These are phyloP conservation scores for Pararge aegeria DNA, from an alignment of 1,140 invertebrate genomes.

Conservation along the genomic window DNA sequence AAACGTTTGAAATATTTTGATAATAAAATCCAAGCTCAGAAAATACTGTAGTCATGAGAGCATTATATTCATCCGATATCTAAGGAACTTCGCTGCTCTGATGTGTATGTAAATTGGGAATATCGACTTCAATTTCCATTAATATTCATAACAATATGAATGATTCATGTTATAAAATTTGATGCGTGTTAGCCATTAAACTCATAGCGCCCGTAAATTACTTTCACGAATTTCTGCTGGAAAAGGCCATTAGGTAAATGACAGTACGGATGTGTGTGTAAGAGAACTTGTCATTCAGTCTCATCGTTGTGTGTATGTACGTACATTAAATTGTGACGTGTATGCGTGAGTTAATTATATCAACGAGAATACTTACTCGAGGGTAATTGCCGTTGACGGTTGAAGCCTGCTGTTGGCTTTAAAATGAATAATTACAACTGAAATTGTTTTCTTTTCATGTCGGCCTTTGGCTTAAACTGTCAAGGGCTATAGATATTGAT, in stretches of 20 bases:
- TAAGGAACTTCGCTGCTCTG: constrained; percentile 1
- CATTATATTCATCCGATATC: background rate
- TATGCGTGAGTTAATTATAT: background rate
- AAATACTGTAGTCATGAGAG: background rate
- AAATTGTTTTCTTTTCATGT: background rate
- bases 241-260: constrained; percentile 23
- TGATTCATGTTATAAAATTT: constrained; percentile 32
- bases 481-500: background rate
- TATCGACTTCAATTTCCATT: constrained; percentile 31
- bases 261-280: background rate
- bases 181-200: constrained; percentile 31
- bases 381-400: background rate
- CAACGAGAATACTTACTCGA: background rate
- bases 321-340: background rate
- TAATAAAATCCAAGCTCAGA: no score
- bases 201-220: constrained; percentile 26
- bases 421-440: background rate
- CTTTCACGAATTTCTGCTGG: constrained; percentile 22
- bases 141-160: constrained; percentile 33
- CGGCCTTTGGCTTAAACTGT: background rate
- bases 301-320: background rate
- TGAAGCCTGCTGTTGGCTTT: background rate
- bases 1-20: no score
- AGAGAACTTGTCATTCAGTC: background rate
- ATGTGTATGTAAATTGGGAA: constrained; percentile 21